Evolutionary conservation across 2,113 vertebrate species (phyloP).

Genomic region (Psittacara wagleri): DNA sequence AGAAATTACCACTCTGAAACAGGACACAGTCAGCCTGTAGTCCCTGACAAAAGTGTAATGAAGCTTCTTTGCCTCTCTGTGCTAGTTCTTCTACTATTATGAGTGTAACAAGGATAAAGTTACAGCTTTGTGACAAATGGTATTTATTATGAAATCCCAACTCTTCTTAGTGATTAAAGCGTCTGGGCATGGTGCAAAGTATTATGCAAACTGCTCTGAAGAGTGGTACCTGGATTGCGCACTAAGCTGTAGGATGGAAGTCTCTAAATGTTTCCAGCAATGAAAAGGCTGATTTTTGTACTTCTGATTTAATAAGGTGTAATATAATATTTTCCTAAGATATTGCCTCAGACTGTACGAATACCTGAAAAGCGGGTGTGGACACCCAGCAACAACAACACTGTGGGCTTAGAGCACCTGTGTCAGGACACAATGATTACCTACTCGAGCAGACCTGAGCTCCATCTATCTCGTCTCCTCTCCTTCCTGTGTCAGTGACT

Average conservation of each 20-base stretch:
- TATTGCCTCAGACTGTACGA: background rate
- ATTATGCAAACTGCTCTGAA: background rate
- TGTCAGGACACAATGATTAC: background rate
- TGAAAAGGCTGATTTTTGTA: background rate
- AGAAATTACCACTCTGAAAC: background rate
- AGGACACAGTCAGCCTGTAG: background rate
- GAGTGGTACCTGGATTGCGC: too few species aligned
- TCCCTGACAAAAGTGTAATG: background rate
- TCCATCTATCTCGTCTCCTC: fast-evolving
- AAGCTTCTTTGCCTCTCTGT: background rate
- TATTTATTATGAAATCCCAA: background rate
- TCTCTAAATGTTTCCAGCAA: background rate
- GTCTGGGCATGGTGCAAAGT: background rate
- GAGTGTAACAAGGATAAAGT: background rate
- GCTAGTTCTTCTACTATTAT: fast-evolving
- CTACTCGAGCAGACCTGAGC: fast-evolving
- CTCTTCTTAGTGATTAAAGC: background rate
- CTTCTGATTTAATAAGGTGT: background rate
- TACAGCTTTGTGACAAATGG: background rate
- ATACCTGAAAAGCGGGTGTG: background rate
- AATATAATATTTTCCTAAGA: background rate
- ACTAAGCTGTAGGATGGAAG: background rate
- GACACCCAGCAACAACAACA: background rate
- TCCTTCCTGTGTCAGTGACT: background rate
- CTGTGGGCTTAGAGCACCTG: background rate